phyloP scores from a whole-genome alignment of 2,797 vertebrate species.

The Lagocephalus sceleratus region DNA sequence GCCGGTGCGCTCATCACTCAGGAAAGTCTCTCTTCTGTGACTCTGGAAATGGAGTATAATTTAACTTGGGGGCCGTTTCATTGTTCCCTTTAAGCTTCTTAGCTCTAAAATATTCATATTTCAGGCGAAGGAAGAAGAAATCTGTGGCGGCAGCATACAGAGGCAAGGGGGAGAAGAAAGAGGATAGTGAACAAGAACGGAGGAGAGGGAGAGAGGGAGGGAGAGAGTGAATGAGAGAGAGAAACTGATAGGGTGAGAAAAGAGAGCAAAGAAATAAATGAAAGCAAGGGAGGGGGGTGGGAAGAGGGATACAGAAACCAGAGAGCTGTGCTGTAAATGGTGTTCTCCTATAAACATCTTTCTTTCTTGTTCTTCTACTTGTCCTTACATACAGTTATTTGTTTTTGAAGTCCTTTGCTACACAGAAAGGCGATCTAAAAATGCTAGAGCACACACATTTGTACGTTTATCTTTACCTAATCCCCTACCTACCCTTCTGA shows the following conservation, averaged over 20 bases:
- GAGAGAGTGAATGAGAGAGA: slow-evolving; percentile 45
- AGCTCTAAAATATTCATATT: slow-evolving; percentile 83
- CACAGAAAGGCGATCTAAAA: no score
- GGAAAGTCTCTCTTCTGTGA: slow-evolving; percentile 62
- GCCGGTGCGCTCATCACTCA: slow-evolving; percentile 53
- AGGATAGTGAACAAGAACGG: slow-evolving; percentile 32
- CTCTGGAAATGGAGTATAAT: slow-evolving; percentile 75
- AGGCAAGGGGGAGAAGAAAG: slow-evolving; percentile 48
- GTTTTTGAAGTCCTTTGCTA: slow-evolving; percentile 31
- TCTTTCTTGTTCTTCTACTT: no score
- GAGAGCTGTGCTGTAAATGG: slow-evolving; percentile 54
- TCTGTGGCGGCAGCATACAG: slow-evolving; percentile 65
- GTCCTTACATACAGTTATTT: no score
- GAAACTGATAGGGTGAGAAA: slow-evolving; percentile 53
- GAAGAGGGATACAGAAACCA: slow-evolving; percentile 32
- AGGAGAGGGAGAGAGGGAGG: slow-evolving; percentile 38
- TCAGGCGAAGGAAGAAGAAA: slow-evolving; percentile 67
- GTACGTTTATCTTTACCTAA: no score
- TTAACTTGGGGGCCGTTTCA: slow-evolving; percentile 77
- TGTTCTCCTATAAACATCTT: slow-evolving; percentile 60
- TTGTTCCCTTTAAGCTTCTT: slow-evolving; percentile 83
- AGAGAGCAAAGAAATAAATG: slow-evolving; percentile 52
- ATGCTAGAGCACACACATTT: slow-evolving; percentile 19
- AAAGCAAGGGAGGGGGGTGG: slow-evolving; percentile 37
- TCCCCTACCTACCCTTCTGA: no score